Percentiles rank a stretch among this genome's conserved stretches.
phyloP scores from a whole-genome alignment of 2,888 invertebrate species.

The Geotrupes spiniger region DNA sequence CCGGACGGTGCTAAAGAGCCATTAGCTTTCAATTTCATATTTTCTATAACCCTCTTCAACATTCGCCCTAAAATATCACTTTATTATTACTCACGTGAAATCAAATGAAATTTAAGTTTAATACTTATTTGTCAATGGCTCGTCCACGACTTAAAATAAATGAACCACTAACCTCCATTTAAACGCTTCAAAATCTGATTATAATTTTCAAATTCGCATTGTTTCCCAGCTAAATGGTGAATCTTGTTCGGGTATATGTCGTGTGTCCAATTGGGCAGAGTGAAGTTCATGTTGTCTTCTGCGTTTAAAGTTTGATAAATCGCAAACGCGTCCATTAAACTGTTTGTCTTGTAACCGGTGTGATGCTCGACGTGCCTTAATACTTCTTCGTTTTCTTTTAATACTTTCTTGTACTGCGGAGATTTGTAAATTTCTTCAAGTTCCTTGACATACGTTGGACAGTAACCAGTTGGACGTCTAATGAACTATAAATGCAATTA shows the following conservation, averaged over 20 bases:
- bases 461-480: constrained; percentile 41
- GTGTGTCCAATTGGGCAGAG: constrained; percentile 50
- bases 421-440: constrained; percentile 35
- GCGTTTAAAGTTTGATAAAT: constrained; percentile 45
- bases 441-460: constrained; percentile 42
- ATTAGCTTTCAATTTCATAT: constrained; percentile 36
- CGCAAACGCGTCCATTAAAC: constrained; percentile 35
- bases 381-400: constrained; percentile 31
- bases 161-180: constrained; percentile 47
- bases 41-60: constrained; percentile 36
- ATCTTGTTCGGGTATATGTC: constrained; percentile 43
- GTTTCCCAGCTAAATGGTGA: constrained; percentile 42
- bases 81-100: neutral
- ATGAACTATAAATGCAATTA: constrained; percentile 34
- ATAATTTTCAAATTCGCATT: constrained; percentile 48
- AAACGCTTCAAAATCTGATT: constrained; percentile 44
- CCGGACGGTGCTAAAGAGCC: constrained; percentile 27
- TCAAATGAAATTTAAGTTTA: too few relatives aligned
- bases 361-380: constrained; percentile 37
- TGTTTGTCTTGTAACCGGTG: constrained; percentile 36
- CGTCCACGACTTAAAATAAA: neutral
- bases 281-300: constrained; percentile 42
- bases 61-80: constrained; percentile 36
- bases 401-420: constrained; percentile 30
- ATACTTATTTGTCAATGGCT: neutral